Conservation (phyloP, 2,888 invertebrate species). For the Nebria salina region DNA sequence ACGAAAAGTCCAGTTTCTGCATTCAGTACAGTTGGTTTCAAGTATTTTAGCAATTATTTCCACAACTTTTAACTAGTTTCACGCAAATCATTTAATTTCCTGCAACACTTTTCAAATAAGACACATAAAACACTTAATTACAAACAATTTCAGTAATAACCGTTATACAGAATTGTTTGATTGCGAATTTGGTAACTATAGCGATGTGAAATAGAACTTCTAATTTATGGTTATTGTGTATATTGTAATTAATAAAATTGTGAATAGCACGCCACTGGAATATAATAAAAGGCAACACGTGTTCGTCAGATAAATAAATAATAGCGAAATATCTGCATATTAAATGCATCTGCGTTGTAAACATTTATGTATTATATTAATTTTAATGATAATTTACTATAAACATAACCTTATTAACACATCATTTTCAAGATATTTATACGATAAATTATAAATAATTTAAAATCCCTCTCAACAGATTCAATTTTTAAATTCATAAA, state of each 20-base stretch:
- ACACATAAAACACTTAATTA: too few species aligned
- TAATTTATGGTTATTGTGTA: neutral
- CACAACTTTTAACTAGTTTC: neutral
- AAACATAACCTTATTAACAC: slow-evolving; percentile 26
- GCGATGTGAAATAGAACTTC: too few species aligned
- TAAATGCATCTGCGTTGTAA: slow-evolving; percentile 43
- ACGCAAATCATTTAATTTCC: neutral
- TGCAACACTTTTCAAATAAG: too few species aligned
- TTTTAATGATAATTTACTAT: slow-evolving; percentile 34
- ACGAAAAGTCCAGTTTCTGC: neutral
- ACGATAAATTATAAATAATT: neutral
- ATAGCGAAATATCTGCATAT: slow-evolving; percentile 45
- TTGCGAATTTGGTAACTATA: too few species aligned
- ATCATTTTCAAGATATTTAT: neutral
- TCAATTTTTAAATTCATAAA: neutral
- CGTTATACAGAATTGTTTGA: too few species aligned
- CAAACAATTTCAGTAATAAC: too few species aligned
- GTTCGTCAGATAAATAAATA: slow-evolving; percentile 42
- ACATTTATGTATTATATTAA: slow-evolving; percentile 44
- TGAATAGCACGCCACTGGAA: neutral
- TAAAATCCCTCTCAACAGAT: neutral
- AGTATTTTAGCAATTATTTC: neutral
- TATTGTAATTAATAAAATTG: neutral
- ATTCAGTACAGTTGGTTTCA: neutral
- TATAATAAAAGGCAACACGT: slow-evolving; percentile 34